phyloP scores from a whole-genome alignment of 1,140 invertebrate species.

The Ladona fulva region DNA sequence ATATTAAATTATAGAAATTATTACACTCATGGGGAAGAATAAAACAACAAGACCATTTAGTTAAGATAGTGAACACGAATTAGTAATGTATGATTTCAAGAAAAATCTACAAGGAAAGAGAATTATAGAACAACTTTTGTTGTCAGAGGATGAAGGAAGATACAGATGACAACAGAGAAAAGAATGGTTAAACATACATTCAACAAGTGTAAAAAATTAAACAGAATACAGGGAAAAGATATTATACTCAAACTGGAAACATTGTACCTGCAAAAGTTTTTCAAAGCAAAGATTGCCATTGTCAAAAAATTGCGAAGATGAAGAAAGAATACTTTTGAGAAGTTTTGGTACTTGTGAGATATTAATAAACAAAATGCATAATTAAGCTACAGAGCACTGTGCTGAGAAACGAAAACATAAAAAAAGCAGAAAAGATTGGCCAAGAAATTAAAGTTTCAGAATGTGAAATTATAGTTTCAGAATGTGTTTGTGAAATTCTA shows the following conservation, averaged over 20 bases:
- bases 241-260: too few species aligned
- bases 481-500: slow-evolving; percentile 22
- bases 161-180: slow-evolving; percentile 22
- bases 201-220: slow-evolving; percentile 22
- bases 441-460: slow-evolving; percentile 22
- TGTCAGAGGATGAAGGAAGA: slow-evolving; percentile 22
- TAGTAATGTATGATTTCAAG: slow-evolving; percentile 13
- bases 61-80: slow-evolving; percentile 14
- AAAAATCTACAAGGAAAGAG: slow-evolving; percentile 20
- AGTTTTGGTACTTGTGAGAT: too few species aligned
- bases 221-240: slow-evolving; percentile 21
- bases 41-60: slow-evolving; percentile 15
- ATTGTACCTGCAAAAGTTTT: not conserved
- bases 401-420: slow-evolving; percentile 21
- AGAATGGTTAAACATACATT: slow-evolving; percentile 22
- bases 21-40: too few species aligned
- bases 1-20: too few species aligned
- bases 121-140: slow-evolving; percentile 24
- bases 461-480: too few species aligned
- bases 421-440: slow-evolving; percentile 22
- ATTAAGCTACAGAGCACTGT: slow-evolving; percentile 21
- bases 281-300: not conserved
- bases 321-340: slow-evolving; percentile 21
- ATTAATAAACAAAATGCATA: slow-evolving; percentile 22
- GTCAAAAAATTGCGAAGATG: slow-evolving; percentile 14